phyloP scores from a whole-genome alignment of 2,888 invertebrate species.

The Drosophila leonis region DNA sequence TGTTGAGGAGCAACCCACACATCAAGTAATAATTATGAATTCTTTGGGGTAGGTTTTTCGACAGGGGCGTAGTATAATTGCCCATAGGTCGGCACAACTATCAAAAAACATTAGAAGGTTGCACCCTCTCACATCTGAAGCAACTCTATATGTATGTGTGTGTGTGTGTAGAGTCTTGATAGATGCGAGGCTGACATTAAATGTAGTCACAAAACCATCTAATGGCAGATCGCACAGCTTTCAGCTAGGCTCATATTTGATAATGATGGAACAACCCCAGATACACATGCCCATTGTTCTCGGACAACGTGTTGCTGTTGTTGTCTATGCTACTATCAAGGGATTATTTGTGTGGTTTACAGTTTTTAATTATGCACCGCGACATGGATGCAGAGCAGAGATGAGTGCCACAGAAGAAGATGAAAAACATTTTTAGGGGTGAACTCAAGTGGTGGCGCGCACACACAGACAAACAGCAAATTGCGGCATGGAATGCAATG shows the following conservation, averaged over 20 bases:
- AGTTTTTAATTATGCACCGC: slow-evolving; percentile 80
- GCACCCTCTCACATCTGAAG: slow-evolving; percentile 47
- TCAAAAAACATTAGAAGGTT: slow-evolving; percentile 72
- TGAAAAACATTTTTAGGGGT: slow-evolving; percentile 64
- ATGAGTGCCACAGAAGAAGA: slow-evolving; percentile 43
- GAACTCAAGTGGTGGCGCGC: slow-evolving; percentile 68
- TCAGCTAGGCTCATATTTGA: slow-evolving; percentile 27
- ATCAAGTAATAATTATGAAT: slow-evolving; percentile 74
- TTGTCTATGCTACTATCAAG: slow-evolving; percentile 69
- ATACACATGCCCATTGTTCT: slow-evolving; percentile 42
- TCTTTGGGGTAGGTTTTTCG: slow-evolving; percentile 75
- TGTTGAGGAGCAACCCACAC: slow-evolving; percentile 54
- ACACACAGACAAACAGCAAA: slow-evolving; percentile 49
- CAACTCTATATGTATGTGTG: slow-evolving; percentile 5
- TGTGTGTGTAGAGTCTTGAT: slow-evolving; percentile 11
- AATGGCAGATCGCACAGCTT: slow-evolving; percentile 34
- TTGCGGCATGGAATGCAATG: slow-evolving; percentile 11
- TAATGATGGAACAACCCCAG: slow-evolving; percentile 58
- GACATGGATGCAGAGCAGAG: slow-evolving; percentile 58
- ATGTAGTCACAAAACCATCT: slow-evolving; percentile 32
- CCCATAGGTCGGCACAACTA: slow-evolving; percentile 69
- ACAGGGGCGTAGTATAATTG: slow-evolving; percentile 52
- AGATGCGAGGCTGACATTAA: slow-evolving; percentile 40
- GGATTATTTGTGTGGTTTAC: slow-evolving; percentile 81
- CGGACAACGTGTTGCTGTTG: slow-evolving; percentile 39